phyloP scores from a whole-genome alignment of 2,888 invertebrate genomes.

The Hymenopus coronatus region DNA sequence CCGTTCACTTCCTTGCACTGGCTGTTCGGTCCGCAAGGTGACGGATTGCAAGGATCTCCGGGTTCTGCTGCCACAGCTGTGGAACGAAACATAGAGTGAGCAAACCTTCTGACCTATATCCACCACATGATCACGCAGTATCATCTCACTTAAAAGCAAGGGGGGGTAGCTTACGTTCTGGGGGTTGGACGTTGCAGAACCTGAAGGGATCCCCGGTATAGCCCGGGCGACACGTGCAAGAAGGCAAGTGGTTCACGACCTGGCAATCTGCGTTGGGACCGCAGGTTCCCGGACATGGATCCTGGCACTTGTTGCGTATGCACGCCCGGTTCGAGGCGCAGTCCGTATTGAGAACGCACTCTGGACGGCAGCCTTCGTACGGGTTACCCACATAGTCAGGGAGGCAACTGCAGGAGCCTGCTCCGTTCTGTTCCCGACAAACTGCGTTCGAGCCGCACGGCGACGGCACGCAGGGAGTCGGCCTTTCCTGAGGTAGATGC shows the following conservation, averaged over 20 bases:
- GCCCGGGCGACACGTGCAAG: constrained; percentile 64
- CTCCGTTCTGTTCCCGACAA: constrained; percentile 54
- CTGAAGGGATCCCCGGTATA: constrained; percentile 75
- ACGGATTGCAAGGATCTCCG: constrained; percentile 69
- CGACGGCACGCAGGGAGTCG: constrained; percentile 39
- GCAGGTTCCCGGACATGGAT: constrained; percentile 77
- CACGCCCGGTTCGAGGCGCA: constrained; percentile 70
- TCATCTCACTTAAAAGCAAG: not conserved
- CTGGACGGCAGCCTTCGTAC: constrained; percentile 52
- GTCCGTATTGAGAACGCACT: constrained; percentile 69
- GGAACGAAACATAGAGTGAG: constrained; percentile 41
- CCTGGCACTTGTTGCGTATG: constrained; percentile 67
- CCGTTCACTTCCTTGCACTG: constrained; percentile 51
- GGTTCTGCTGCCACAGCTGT: constrained; percentile 57
- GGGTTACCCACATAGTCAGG: constrained; percentile 62
- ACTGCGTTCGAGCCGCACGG: constrained; percentile 64
- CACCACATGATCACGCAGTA: not conserved
- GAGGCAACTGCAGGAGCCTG: constrained; percentile 60
- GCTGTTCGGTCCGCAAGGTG: constrained; percentile 52
- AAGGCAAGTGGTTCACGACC: constrained; percentile 68
- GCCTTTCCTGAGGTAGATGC: not conserved
- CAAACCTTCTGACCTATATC: not conserved
- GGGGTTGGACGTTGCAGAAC: constrained; percentile 53
- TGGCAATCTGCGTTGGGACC: constrained; percentile 71
- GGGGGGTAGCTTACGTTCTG: constrained; percentile 52